Percentiles rank a stretch among this genome's conserved stretches.
These are phyloP conservation scores for Lithophane semibrunnea DNA, from an alignment of 2,888 invertebrate species.

Conservation along the genomic window DNA sequence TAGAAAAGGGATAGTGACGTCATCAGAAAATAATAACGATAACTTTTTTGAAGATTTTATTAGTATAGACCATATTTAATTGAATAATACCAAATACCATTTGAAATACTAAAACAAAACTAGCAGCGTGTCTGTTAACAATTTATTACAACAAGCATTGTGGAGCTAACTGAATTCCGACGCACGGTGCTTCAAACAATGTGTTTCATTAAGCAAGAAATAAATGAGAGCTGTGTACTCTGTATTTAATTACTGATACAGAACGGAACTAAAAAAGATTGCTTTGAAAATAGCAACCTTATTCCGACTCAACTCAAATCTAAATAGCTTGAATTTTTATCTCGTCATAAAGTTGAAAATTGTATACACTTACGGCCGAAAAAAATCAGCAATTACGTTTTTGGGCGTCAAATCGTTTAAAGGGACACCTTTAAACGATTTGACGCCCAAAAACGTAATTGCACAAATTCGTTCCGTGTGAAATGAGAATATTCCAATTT, in stretches of 20 bases:
- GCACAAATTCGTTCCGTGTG: slow-evolving; percentile 50
- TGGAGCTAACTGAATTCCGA: slow-evolving; percentile 33
- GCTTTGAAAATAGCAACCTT: slow-evolving; percentile 29
- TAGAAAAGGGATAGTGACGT: no score
- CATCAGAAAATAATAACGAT: not conserved
- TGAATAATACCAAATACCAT: not conserved
- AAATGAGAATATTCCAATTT: slow-evolving; percentile 65
- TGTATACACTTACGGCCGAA: not conserved
- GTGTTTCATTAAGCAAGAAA: slow-evolving; percentile 56
- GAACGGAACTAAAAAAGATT: slow-evolving; percentile 24
- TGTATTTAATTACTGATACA: slow-evolving; percentile 47
- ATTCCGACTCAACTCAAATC: not conserved
- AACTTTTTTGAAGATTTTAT: not conserved
- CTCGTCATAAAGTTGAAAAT: slow-evolving; percentile 31
- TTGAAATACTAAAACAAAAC: slow-evolving; percentile 19
- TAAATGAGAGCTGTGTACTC: slow-evolving; percentile 28
- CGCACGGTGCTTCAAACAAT: slow-evolving; percentile 43
- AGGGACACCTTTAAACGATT: slow-evolving; percentile 42
- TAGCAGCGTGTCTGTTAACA: slow-evolving; percentile 17
- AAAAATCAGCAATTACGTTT: slow-evolving; percentile 6
- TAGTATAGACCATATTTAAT: not conserved
- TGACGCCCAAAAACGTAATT: slow-evolving; percentile 48
- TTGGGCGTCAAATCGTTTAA: no score
- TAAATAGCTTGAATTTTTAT: slow-evolving; percentile 1
- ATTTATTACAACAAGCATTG: slow-evolving; percentile 32